These are phyloP conservation scores for Pinctada fucata DNA, from an alignment of 2,888 invertebrate species.

Conservation along the genomic window DNA sequence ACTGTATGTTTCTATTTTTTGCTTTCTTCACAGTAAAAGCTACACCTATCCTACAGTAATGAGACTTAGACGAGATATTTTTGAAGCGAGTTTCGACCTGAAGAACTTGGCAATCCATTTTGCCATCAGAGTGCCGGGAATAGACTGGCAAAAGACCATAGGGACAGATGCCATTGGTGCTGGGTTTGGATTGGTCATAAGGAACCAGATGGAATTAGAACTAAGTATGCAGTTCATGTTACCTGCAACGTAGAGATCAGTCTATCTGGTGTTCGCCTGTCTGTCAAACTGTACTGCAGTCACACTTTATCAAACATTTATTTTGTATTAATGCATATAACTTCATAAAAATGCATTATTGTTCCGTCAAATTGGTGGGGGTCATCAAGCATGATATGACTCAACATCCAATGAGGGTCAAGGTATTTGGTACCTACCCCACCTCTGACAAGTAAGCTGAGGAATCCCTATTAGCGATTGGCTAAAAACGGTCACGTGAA, in stretches of 20 bases:
- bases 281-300: no score
- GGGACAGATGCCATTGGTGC: conserved; percentile 44
- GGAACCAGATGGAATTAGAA: conserved; percentile 37
- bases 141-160: conserved; percentile 39
- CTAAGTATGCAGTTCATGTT: conserved; percentile 22
- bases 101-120: conserved; percentile 14
- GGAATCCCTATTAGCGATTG: no score
- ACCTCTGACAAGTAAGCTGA: no score
- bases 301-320: no score
- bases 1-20: neutral
- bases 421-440: no score
- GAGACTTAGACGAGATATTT: conserved; percentile 25
- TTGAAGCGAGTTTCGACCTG: conserved; percentile 4
- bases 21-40: conserved; percentile 14
- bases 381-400: no score
- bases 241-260: neutral
- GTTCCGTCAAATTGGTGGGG: no score
- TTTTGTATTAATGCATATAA: no score
- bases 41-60: conserved; percentile 34
- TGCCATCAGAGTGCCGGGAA: conserved; percentile 31
- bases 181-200: conserved; percentile 37
- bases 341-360: no score
- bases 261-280: neutral
- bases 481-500: no score
- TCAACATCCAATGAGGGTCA: no score